A percentile compares a stretch with the other conserved stretches of the same genome.
These are phyloP conservation scores for Mustela lutreola DNA, from an alignment of 2,113 vertebrate genomes.

Conservation along the genomic window DNA sequence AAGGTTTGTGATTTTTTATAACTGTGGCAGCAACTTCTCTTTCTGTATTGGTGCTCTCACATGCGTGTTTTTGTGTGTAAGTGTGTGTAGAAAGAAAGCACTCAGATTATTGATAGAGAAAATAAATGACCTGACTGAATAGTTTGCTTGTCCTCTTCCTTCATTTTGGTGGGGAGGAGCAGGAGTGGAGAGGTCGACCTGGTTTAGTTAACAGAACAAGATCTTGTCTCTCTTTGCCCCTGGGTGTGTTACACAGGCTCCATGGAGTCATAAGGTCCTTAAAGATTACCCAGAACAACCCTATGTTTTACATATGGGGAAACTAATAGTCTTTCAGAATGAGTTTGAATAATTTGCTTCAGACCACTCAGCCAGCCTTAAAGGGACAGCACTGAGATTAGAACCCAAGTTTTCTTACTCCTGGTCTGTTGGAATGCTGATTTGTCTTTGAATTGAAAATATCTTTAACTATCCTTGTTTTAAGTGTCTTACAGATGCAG, in stretches of 20 bases:
- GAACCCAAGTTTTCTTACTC: neutral
- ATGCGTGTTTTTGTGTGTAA: neutral
- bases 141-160: neutral
- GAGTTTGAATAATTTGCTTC: neutral
- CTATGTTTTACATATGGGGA: neutral
- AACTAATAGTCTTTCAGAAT: neutral
- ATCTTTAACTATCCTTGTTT: constrained; percentile 36
- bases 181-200: neutral
- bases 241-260: neutral
- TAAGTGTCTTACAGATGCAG: constrained; percentile 16
- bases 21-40: neutral
- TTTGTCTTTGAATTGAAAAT: constrained; percentile 31
- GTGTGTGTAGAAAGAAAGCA: neutral
- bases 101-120: constrained; percentile 3
- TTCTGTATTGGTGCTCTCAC: neutral
- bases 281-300: neutral
- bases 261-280: neutral
- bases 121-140: neutral
- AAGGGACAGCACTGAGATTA: neutral
- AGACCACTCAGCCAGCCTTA: neutral
- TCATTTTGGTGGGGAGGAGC: neutral
- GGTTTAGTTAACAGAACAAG: neutral
- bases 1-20: constrained; percentile 5
- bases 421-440: neutral
- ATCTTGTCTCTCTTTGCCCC: neutral